A percentile compares a stretch with the other conserved stretches of the same genome.
Conservation (phyloP, 2,888 invertebrate species). For the Ligdia adustata region DNA sequence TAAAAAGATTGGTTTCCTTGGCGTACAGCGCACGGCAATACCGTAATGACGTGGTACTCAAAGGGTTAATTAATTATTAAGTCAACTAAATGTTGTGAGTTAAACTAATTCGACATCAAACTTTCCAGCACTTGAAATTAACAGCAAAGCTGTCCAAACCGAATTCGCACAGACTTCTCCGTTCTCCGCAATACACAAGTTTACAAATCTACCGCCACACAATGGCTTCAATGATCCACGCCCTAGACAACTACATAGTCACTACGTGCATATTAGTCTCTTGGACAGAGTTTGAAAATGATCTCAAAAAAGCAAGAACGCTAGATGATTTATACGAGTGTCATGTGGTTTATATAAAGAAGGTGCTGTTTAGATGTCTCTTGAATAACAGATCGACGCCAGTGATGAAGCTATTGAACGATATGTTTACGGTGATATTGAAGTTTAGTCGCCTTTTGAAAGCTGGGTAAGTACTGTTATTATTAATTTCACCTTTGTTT, state of each 20-base stretch:
- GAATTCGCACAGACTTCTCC: slow-evolving; percentile 74
- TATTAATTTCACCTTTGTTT: too few species aligned
- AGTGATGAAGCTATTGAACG: slow-evolving; percentile 87
- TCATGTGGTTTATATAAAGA: slow-evolving; percentile 90
- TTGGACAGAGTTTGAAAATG: slow-evolving; percentile 89
- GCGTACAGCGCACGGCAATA: too few species aligned
- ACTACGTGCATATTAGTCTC: slow-evolving; percentile 89
- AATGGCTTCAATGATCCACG: slow-evolving; percentile 90
- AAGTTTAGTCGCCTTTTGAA: slow-evolving; percentile 87
- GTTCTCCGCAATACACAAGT: slow-evolving; percentile 87
- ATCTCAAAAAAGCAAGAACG: slow-evolving; percentile 85
- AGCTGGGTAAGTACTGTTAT: slow-evolving; percentile 68
- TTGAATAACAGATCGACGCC: slow-evolving; percentile 88
- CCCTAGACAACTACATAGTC: slow-evolving; percentile 90
- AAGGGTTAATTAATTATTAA: too few species aligned
- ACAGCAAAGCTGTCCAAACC: slow-evolving; percentile 78
- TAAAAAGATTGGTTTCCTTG: too few species aligned
- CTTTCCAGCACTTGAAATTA: slow-evolving; percentile 85
- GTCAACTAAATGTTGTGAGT: too few species aligned
- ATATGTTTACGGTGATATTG: slow-evolving; percentile 88
- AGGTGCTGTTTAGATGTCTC: slow-evolving; percentile 89
- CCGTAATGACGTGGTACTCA: too few species aligned
- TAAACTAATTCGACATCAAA: too few species aligned
- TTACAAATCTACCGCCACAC: slow-evolving; percentile 89
- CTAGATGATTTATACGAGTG: slow-evolving; percentile 89